phyloP scores from a whole-genome alignment of 2,888 invertebrate species.

The Epinotia ramella region DNA sequence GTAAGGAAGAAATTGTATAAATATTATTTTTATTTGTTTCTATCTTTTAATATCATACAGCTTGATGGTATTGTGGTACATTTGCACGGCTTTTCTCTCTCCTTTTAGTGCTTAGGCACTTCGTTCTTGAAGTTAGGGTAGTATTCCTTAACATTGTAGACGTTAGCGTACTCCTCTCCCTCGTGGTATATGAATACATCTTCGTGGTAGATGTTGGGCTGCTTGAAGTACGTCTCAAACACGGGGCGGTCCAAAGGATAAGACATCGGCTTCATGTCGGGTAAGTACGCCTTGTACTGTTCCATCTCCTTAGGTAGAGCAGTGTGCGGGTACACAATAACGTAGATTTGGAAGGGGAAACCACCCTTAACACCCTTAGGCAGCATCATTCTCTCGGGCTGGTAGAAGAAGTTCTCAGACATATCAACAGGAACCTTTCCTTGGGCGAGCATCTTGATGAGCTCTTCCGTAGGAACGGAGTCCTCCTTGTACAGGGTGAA shows the following conservation, averaged over 20 bases:
- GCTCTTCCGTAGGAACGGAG: slow-evolving; percentile 84
- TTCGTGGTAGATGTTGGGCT: slow-evolving; percentile 86
- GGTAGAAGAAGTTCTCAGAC: slow-evolving; percentile 83
- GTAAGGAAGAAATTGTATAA: neutral
- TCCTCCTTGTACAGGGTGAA: slow-evolving; percentile 87
- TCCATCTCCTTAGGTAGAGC: slow-evolving; percentile 69
- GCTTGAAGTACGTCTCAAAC: slow-evolving; percentile 72
- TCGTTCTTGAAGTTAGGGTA: slow-evolving; percentile 61
- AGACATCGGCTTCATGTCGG: slow-evolving; percentile 83
- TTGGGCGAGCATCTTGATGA: slow-evolving; percentile 85
- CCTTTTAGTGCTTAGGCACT: slow-evolving; percentile 53
- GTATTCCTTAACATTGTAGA: slow-evolving; percentile 53
- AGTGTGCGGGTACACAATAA: slow-evolving; percentile 85
- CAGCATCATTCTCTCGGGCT: slow-evolving; percentile 89
- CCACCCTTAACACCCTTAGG: slow-evolving; percentile 90
- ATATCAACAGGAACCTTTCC: slow-evolving; percentile 81
- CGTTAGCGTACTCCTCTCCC: slow-evolving; percentile 67
- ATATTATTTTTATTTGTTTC: neutral
- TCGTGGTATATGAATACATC: slow-evolving; percentile 84
- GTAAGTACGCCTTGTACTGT: slow-evolving; percentile 59
- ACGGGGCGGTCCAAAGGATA: slow-evolving; percentile 86
- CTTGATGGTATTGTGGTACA: neutral
- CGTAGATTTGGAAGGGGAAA: slow-evolving; percentile 87
- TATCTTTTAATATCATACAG: neutral
- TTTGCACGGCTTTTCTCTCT: slow-evolving; percentile 7